These are phyloP conservation scores for Manis javanica DNA, from an alignment of 2,797 vertebrate genomes.

Conservation along the genomic window DNA sequence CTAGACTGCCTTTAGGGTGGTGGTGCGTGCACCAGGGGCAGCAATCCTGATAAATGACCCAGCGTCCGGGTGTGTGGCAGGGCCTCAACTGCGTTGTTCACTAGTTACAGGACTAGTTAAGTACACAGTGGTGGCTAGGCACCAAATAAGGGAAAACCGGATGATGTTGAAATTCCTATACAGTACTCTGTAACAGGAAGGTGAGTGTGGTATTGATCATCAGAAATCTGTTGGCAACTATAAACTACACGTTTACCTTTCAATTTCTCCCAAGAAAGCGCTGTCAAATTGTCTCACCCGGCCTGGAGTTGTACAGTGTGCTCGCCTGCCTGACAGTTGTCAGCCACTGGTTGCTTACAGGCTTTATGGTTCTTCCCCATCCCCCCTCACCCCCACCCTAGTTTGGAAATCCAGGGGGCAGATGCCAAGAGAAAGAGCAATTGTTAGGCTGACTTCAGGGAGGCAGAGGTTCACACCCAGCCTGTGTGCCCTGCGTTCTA, in stretches of 20 bases:
- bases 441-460: background rate
- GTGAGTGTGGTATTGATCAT: background rate
- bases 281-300: background rate
- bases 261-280: constrained; percentile 14
- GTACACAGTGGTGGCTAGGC: background rate
- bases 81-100: background rate
- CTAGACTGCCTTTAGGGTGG: background rate
- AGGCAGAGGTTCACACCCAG: background rate
- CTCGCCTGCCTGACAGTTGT: background rate
- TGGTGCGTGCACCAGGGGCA: background rate
- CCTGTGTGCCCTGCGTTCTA: background rate
- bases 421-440: background rate
- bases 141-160: background rate
- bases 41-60: background rate
- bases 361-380: background rate
- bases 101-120: constrained; percentile 49
- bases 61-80: background rate
- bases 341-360: background rate
- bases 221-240: constrained; percentile 7
- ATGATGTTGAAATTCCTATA: background rate
- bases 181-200: background rate
- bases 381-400: no score
- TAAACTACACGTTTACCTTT: background rate
- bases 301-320: background rate
- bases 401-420: constrained; percentile 20